Base-by-base conservation (phyloP, 2,888 invertebrate genomes). In the Sarcophaga caerulescens region DNA sequence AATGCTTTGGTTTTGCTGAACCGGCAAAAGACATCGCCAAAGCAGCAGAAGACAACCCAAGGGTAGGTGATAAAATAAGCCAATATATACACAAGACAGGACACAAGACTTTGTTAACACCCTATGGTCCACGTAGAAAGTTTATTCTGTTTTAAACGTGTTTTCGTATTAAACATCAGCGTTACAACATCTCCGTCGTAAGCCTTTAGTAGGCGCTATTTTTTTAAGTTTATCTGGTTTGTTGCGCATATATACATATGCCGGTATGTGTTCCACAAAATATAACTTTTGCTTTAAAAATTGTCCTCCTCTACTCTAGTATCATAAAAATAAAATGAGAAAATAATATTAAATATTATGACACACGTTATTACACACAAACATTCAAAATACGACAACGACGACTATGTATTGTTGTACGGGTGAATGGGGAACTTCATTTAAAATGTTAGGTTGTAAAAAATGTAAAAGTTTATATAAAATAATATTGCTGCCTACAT, bases 241-340 rank as follows among this genome's bases (percentile, higher is more conserved):
- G 35, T 35, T 68, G 60, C 69, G 87, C 87, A 85, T 88, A 83
- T 66, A 12, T 45, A 35, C 71, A 44, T 65, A 52, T 52, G 57
- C 14, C 44, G 47, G 21, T 59, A 60, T 68, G 71, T 45, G 74
- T n/a, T 35, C 35, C 23, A 68, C 79, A 74, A 73, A 66, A 76
- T 81, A 84, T 80, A 79, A 82, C 76, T 85, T 88, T 87, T 86
- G 81, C 82, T 70, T 87, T 85, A 87, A 52, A 35, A 89, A 90
- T 89, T 90, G 88, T 89, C 89, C 89, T 90, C 89, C 89, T 90
- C 89, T 90, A 89, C 89, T 90, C 89, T 90, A 89, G 91, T 89
- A 89, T 87, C 89, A 89, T 90, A 90, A 91, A 84, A 91, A 90
- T 89, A 89, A 90, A 90, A 90, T 88, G 88, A 35, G 35, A 89